Evolutionary conservation across 1,140 invertebrate species (phyloP), one percentile per base, ranked within the genome.

Genomic region (Capitella teleta): DNA sequence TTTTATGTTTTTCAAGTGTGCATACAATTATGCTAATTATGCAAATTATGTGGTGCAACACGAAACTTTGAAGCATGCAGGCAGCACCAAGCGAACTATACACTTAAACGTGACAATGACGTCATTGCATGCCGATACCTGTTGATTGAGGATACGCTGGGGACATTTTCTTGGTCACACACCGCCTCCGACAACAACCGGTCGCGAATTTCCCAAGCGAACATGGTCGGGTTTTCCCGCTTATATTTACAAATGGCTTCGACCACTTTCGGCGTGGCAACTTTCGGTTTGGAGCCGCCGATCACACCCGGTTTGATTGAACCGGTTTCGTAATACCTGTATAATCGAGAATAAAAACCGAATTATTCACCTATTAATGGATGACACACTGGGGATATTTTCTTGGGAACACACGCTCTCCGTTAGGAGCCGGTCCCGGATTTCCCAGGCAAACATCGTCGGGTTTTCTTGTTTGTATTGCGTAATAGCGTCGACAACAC

Each of bases 371-470:
- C 95, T 87, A 77, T 99, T 99, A 61, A 99, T 99, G 56, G 92
- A 97, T 56, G 89, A 95, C 52, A 99, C 95, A 64, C 89, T 94
- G 65, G 95, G 95, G 56, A 98, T 93, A 74, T 96, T 98, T 72
- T 98, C 95, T 70, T 93, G 88, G 47, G 91, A 91, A 74, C 95
- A 98, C 62, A 99, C 93, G 26, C 86, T 87, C 69, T 99, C 95
- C 2, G 90, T 84, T 46, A 98, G 78, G 57, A 99, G 80, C 74
- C 92, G 80, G 74, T 98, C 94, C 34, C 95, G 77, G 62, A 98
- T 99, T 74, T 99, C 95, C 95, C 95, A 98, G 2, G 95, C 95
- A 71, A 98, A 98, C 94, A 98, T 98, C 16, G 94, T 99, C 0
- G 95, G 94, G 75, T 98, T 98, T 71, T 97, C 91, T 53, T 89